phyloP scores from a whole-genome alignment of 2,113 vertebrate genomes.

The Puntigrus tetrazona region DNA sequence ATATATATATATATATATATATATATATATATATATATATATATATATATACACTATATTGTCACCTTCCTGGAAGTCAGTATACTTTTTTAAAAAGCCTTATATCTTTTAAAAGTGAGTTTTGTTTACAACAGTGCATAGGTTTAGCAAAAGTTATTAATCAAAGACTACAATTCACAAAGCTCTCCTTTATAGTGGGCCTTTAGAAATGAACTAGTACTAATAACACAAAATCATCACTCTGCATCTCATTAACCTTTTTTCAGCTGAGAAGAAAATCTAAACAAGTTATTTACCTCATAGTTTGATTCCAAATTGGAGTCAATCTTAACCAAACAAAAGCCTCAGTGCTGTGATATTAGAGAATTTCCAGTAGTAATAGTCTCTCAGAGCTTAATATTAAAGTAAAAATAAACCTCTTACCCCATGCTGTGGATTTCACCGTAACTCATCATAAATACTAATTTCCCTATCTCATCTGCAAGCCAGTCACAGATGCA shows the following conservation, averaged over 20 bases:
- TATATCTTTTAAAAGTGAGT: background rate
- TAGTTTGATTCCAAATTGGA: conserved; percentile 35
- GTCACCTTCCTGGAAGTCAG: background rate
- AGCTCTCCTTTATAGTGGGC: background rate
- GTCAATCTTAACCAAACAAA: conserved; percentile 33
- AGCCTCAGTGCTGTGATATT: conserved; percentile 19
- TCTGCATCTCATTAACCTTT: background rate
- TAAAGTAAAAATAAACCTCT: conserved; percentile 32
- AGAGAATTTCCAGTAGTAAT: conserved; percentile 42
- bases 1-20: no score
- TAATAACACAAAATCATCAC: background rate
- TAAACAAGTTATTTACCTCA: background rate
- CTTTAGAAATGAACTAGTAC: background rate
- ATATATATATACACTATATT: no score
- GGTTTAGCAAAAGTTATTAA: background rate
- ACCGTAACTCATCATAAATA: conserved; percentile 17
- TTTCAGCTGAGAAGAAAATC: background rate
- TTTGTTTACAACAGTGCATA: background rate
- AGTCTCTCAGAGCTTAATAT: conserved; percentile 35
- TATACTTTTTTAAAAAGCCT: background rate
- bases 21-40: no score
- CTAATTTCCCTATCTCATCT: conserved; percentile 45
- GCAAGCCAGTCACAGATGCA: conserved; percentile 3
- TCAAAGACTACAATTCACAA: background rate
- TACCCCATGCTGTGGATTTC: conserved; percentile 18